Evolutionary conservation across 2,113 vertebrate genomes (phyloP), one percentile per base, ranked within the genome.

Genomic region (Takifugu flavidus): DNA sequence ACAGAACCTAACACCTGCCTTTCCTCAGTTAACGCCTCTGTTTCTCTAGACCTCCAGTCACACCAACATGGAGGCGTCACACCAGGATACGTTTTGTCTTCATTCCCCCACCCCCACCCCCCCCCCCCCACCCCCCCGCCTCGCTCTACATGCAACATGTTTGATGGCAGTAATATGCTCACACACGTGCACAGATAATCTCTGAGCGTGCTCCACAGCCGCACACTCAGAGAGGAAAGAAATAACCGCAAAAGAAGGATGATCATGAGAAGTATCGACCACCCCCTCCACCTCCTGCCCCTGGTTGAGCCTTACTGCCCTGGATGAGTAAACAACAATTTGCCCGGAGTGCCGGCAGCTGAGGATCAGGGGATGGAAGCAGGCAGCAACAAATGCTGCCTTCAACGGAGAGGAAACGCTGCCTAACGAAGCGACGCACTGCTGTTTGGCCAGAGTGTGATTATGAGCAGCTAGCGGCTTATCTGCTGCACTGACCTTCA

Each of bases 41-140:
- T 43, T 68, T 59, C 51, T 54, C 42, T 51, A 25, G 58, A 60
- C 60, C 72, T 65, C 62, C 53, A 80, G 74, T 86, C 76, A 77
- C 81, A 75, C 79, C 73, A 87, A 85, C 82, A 81, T 26, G 0
- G 81, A 88, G 83, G 89, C 86, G 89, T 76, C 14, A 62, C 74
- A 54, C 67, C 85, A 88, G 90, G 89, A 89, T 88, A 80, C 82
- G 80, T 81, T 88, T 86, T 87, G 84, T 88, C 82, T 70, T 78
- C 78, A 29, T 78, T 76, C 72, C 62, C 75, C 72, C 54, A 72
- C 64, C 74, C 67, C 67, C 25, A 43, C 20, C 10, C 56, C 12
- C 68, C 31, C 5, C 74, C 50, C 72, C 47, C 56, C 42, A 1
- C 42, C 2, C 44, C 14, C 10, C 14, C 13, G 12, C 46, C 60